Base-by-base conservation (phyloP, 2,888 invertebrate genomes). In the Brachyptera putata region DNA sequence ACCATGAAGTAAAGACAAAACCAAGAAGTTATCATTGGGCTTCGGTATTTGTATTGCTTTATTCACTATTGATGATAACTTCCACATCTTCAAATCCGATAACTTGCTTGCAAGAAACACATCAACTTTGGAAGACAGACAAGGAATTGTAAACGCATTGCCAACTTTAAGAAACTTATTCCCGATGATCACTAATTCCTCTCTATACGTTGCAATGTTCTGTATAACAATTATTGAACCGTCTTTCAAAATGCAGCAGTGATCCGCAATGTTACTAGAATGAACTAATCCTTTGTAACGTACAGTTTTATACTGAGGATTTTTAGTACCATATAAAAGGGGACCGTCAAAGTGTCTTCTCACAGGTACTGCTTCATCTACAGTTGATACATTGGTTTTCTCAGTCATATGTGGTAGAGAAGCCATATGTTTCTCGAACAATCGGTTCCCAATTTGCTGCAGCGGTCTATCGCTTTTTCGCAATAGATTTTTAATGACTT, bases 401-500 rank as follows among this genome's bases (percentile, higher is more conserved):
- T 24, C 11, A 24, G 13, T 48, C 11, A 22, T 21, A 48, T 9
- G 14, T 22, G 13, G n/a, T 13, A 48, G 24, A 21, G 48, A 21
- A 11, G 48, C 21, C 13, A 50, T 13, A 25, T 50, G 24, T 30
- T 50, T 24, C 49, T 50, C 49, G 18, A 2, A 13, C 16, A 50
- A n/a, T 2, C 49, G 49, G 16, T 50, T 50, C 18, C 25, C 61
- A 37, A 56, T 16, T 56, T 60, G 60, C 36, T 60, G 60, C 24
- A 60, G 48, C 16, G 56, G 60, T 13, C 56, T 24, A n/a, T 60
- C 48, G 57, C 26, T 16, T 36, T 56, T 60, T 11, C 56, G 56
- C 14, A 60, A 13, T 24, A 34, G 34, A 46, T 36, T 60, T 37
- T 60, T 60, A 36, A 67, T 41, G 37, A 36, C 59, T 1, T 58